These are phyloP conservation scores for Timandra comae DNA, from an alignment of 2,888 invertebrate genomes.

Conservation along the genomic window DNA sequence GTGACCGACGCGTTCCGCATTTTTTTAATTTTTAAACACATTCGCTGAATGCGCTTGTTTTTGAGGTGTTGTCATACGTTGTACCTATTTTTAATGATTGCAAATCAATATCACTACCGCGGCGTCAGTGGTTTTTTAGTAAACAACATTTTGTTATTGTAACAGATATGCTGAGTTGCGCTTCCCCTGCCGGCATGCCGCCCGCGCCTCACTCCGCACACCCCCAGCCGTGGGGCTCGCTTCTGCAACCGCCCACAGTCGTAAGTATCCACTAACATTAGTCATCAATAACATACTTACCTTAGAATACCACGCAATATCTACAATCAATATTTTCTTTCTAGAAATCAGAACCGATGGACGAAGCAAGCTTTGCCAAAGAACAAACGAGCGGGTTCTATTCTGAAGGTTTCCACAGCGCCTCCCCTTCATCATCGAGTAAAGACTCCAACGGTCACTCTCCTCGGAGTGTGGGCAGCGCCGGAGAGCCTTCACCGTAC, in stretches of 20 bases:
- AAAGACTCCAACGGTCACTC: constrained; percentile 71
- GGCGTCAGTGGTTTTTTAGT: constrained; percentile 1
- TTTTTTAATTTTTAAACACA: constrained; percentile 16
- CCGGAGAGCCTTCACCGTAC: constrained; percentile 55
- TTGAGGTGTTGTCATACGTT: constrained; percentile 21
- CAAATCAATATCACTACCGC: constrained; percentile 20
- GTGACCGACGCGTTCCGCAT: constrained; percentile 21
- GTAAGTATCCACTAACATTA: constrained; percentile 40
- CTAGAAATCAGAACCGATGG: constrained; percentile 77
- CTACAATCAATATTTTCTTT: constrained; percentile 30
- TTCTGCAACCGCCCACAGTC: constrained; percentile 53
- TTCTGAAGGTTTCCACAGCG: constrained; percentile 78
- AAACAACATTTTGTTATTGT: constrained; percentile 17
- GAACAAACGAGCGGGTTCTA: constrained; percentile 79
- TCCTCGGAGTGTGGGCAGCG: constrained; percentile 63
- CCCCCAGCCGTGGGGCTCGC: constrained; percentile 49
- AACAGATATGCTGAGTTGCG: constrained; percentile 66
- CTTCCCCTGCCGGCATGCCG: constrained; percentile 66
- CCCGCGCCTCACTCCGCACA: constrained; percentile 52
- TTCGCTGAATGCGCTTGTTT: constrained; percentile 18
- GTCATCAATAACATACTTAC: background rate
- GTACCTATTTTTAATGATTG: constrained; percentile 16
- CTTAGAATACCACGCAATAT: background rate
- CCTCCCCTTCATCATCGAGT: constrained; percentile 77
- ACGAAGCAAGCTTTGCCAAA: constrained; percentile 62